Base-by-base conservation (phyloP, 2,888 invertebrate species). In the Cryptosula pallasiana region DNA sequence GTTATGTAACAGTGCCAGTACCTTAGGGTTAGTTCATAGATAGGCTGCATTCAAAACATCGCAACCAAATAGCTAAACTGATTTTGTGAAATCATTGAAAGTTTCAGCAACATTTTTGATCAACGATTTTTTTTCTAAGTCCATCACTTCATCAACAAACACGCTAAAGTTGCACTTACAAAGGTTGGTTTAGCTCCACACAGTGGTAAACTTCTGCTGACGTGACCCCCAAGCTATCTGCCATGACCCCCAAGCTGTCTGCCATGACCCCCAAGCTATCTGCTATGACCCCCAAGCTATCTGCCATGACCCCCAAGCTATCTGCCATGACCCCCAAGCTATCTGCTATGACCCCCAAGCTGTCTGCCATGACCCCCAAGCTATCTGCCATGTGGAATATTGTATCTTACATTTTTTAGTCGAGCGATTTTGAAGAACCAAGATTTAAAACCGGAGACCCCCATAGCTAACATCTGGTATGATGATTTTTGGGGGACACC, bases 401-500 rank as follows among this genome's bases (percentile, higher is more conserved):
- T 73, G 72, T n/a, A n/a, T 74, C 79, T 79, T 78, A 29, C 55
- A 25, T 74, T 20, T 90, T 89, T 25, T 91, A 98, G 97, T 84
- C 93, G 96, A 81, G 97, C 97, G 78, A 95, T 98, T 82, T 88
- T 94, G 84, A 92, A 92, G 82, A 98, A 98, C 86, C 92, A 92
- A 75, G 97, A 98, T 87, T 90, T 98, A 80, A 89, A 91, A 80
- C 91, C 93, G 75, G 78, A 80, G 63, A 90, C 90, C 79, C 91
- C 94, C 73, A 90, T 94, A 89, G 88, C 88, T 78, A 90, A 90
- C 78, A 88, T 95, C 78, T 90, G 95, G 82, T 89, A 89, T 84
- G 91, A 97, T 87, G 97, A 98, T 87, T 98, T 96, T 87, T 98
- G 98, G 98, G 98, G 97, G 71, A 97, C 96, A 57, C 93, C 95